phyloP scores from a whole-genome alignment of 2,113 vertebrate genomes.

The Lampris incognitus region DNA sequence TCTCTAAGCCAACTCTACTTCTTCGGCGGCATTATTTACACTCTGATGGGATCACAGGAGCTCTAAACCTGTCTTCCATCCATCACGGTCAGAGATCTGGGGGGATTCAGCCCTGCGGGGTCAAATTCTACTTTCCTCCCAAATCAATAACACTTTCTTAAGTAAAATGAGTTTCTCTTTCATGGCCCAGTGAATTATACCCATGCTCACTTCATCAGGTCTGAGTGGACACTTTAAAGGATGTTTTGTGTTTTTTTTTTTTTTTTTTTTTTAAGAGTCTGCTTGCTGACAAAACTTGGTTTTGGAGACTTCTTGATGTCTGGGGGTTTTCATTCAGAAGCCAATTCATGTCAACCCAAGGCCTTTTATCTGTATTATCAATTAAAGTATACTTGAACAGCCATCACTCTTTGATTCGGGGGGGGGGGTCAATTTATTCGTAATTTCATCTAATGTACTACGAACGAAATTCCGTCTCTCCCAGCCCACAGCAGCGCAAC shows the following conservation, averaged over 20 bases:
- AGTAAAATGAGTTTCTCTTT: constrained; percentile 58
- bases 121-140: constrained; percentile 36
- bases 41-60: constrained; percentile 21
- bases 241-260: constrained; percentile 6
- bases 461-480: no score
- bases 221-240: constrained; percentile 18
- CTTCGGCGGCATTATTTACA: constrained; percentile 42
- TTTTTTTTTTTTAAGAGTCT: neutral
- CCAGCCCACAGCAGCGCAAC: no score
- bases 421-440: constrained; percentile 30
- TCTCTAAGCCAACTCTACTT: neutral
- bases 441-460: no score
- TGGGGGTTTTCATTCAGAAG: constrained; percentile 19
- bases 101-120: constrained; percentile 42
- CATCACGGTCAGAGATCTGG: constrained; percentile 42
- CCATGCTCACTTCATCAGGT: constrained; percentile 19
- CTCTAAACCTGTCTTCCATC: constrained; percentile 26
- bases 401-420: constrained; percentile 1
- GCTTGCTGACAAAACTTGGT: constrained; percentile 22
- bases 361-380: constrained; percentile 24
- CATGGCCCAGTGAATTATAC: constrained; percentile 36
- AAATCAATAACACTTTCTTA: constrained; percentile 67
- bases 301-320: constrained; percentile 14
- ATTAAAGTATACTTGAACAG: constrained; percentile 19
- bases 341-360: constrained; percentile 37